Conservation (phyloP, 2,888 invertebrate species). For the Leptopilina syphax region DNA sequence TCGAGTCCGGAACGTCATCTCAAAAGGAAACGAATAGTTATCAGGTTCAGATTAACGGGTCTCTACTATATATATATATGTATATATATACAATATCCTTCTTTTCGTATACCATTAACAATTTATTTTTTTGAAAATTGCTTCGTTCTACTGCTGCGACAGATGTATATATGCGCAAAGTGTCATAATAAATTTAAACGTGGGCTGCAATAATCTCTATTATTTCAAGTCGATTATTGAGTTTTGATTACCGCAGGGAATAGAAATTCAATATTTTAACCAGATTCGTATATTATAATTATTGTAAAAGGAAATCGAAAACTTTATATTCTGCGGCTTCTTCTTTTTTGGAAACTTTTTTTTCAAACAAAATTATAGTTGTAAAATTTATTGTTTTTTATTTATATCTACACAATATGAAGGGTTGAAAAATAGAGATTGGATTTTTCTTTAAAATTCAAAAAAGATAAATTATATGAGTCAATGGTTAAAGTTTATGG, state of each 20-base stretch:
- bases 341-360: too few relatives aligned
- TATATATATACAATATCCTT: not conserved
- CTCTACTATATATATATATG: not conserved
- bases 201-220: constrained; percentile 26
- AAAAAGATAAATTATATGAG: not conserved
- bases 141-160: not conserved
- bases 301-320: too few relatives aligned
- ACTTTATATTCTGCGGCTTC: too few relatives aligned
- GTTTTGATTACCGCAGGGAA: not conserved
- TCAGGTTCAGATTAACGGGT: constrained; percentile 22
- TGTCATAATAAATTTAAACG: not conserved
- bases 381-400: too few relatives aligned
- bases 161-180: not conserved
- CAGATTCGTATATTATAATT: too few relatives aligned
- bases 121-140: not conserved
- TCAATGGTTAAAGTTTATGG: not conserved
- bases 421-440: too few relatives aligned
- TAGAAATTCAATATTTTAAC: too few relatives aligned
- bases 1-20: constrained; percentile 38
- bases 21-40: constrained; percentile 27
- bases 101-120: not conserved
- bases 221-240: not conserved
- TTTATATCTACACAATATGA: too few relatives aligned
- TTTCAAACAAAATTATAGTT: too few relatives aligned
- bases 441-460: not conserved